Base-by-base conservation (phyloP, 2,797 vertebrate species). In the Acanthurus lineatus region DNA sequence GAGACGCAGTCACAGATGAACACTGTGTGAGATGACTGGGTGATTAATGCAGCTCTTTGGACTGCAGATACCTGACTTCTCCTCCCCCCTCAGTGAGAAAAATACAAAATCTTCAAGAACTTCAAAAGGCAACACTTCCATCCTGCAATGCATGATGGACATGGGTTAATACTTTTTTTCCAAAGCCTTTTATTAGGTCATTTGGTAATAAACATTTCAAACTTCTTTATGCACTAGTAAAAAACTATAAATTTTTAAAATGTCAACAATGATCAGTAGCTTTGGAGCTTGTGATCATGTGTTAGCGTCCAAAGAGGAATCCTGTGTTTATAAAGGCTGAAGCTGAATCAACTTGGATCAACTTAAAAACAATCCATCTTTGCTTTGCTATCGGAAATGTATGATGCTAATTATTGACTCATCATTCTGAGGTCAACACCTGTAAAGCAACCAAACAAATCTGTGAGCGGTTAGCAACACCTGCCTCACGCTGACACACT, bases 371-470 rank as follows among this genome's bases (percentile, higher is more conserved):
- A 15, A 66, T 79, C 57, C 8, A 3, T 87, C 69, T 79, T 53
- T 58, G 9, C 11, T 5, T 44, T 28, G 17, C 14, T 0, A 61
- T 73, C n/a, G 67, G n/a, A 32, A 62, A 86, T 59, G 79, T 54
- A 73, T 73, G 76, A 77, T 74, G 62, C 63, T 76, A 62, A 69
- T 73, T 74, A 51, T 15, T 7, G 73, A 47, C 54, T 60, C 64
- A 54, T 6, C 19, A 51, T 72, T 45, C 42, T 35, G 62, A 72
- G 61, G 74, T 51, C 65, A 69, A 45, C 65, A 22, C 5, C 69
- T 59, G 67, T 83, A 76, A 56, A 76, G 81, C 73, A 84, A 82
- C 84, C 60, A 53, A 63, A 80, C 69, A 83, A 85, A 87, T 3
- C 61, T 19, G 25, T 7, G 5, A 58, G 61, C 65, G 32, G 58